Conservation (phyloP, 2,113 vertebrate species). For the Emydura subglobosa region DNA sequence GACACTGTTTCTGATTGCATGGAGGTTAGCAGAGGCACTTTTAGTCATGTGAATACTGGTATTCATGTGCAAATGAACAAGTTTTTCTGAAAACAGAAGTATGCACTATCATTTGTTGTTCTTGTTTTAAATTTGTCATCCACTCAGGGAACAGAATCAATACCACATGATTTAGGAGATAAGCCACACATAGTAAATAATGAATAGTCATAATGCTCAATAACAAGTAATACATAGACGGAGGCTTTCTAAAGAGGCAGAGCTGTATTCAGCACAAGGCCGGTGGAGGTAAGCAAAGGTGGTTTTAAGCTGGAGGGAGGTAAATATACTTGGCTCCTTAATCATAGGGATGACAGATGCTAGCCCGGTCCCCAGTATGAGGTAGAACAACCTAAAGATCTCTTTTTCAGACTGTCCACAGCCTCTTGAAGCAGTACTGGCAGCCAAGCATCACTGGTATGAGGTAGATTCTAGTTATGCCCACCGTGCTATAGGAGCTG, state of each 20-base stretch:
- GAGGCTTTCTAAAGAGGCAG: background rate
- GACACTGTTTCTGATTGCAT: background rate
- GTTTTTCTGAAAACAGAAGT: background rate
- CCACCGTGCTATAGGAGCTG: background rate
- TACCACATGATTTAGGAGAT: background rate
- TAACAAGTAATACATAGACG: background rate
- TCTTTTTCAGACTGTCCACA: background rate
- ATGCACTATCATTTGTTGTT: background rate
- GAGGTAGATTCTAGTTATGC: background rate
- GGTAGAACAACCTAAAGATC: fast-evolving
- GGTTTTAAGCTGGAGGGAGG: fast-evolving
- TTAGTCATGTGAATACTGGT: background rate
- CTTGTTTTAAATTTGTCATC: background rate
- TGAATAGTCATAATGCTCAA: background rate
- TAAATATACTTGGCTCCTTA: background rate
- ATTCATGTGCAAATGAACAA: background rate
- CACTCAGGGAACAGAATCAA: background rate
- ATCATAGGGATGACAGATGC: background rate
- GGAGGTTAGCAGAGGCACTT: background rate
- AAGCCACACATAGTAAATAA: background rate
- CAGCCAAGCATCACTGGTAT: background rate
- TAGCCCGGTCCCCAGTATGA: fast-evolving
- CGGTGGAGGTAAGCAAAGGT: background rate
- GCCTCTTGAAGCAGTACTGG: background rate
- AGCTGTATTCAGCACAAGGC: background rate